Percentiles rank a stretch among this genome's conserved stretches.
phyloP scores from a whole-genome alignment of 2,888 invertebrate genomes.

The Metalampra italica region DNA sequence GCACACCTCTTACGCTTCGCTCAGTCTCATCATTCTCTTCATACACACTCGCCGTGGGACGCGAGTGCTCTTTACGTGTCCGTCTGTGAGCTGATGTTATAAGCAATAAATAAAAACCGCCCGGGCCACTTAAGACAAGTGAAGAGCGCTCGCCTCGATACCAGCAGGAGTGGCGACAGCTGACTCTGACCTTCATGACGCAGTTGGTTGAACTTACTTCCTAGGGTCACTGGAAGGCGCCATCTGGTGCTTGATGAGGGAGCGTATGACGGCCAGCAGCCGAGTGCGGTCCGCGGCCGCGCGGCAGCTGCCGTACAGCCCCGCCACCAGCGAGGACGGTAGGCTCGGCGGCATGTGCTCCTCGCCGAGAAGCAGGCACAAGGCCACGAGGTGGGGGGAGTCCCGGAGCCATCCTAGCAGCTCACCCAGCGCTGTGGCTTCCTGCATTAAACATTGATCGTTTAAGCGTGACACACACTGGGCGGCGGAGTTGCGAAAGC shows the following conservation, averaged over 20 bases:
- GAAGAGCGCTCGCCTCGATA: too few relatives aligned
- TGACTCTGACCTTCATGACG: too few relatives aligned
- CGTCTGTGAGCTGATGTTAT: too few relatives aligned
- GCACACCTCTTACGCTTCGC: too few relatives aligned
- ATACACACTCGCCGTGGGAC: too few relatives aligned
- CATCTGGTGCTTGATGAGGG: conserved; percentile 65
- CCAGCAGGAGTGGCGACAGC: too few relatives aligned
- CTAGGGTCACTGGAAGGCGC: conserved; percentile 59
- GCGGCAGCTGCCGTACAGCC: conserved; percentile 65
- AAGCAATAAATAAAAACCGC: too few relatives aligned
- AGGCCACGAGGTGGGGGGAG: conserved; percentile 64
- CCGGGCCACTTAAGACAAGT: too few relatives aligned
- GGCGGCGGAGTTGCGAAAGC: too few relatives aligned
- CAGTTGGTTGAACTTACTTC: conserved; percentile 44
- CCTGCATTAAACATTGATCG: conserved; percentile 33
- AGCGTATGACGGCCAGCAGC: conserved; percentile 56
- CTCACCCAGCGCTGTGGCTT: conserved; percentile 62
- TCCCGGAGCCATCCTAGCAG: conserved; percentile 70
- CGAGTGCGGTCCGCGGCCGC: conserved; percentile 50
- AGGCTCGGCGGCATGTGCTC: conserved; percentile 58
- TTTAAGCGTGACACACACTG: too few relatives aligned
- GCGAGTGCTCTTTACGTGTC: too few relatives aligned
- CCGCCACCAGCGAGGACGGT: conserved; percentile 56
- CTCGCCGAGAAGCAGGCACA: conserved; percentile 66
- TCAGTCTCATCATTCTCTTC: too few relatives aligned